Percentiles rank a stretch among this genome's conserved stretches.
Conservation (phyloP, 23 tunicate species). For the Botrylloides violaceus region DNA sequence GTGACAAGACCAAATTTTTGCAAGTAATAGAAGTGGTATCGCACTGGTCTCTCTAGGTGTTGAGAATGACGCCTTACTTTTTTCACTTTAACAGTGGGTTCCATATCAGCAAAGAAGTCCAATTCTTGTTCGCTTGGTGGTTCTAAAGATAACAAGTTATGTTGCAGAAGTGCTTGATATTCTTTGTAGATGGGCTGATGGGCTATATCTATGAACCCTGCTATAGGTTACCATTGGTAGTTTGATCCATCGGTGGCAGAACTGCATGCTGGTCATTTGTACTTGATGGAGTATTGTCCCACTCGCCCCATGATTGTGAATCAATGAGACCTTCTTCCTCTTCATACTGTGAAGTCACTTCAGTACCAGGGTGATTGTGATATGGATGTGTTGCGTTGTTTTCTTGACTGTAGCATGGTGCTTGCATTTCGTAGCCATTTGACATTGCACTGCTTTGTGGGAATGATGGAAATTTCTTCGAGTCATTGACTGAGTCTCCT, state of each 20-base stretch:
- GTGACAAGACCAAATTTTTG: too few relatives aligned
- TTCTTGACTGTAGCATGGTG: background rate
- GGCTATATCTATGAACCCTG: too few relatives aligned
- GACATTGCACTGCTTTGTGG: slow-evolving; percentile 1
- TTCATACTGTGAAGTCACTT: too few relatives aligned
- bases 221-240: too few relatives aligned
- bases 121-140: background rate
- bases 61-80: background rate
- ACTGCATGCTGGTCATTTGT: background rate
- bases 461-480: background rate
- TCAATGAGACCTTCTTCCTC: too few relatives aligned
- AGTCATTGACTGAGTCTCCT: background rate
- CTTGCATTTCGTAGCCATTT: slow-evolving; percentile 15
- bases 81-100: slow-evolving; percentile 26
- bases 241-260: too few relatives aligned
- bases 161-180: too few relatives aligned
- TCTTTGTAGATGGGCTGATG: too few relatives aligned
- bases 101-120: slow-evolving; percentile 27
- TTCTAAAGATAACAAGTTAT: background rate
- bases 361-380: background rate
- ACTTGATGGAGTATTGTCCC: slow-evolving; percentile 1
- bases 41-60: too few relatives aligned
- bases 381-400: background rate
- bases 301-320: slow-evolving; percentile 22
- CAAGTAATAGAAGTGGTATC: too few relatives aligned